Percentiles rank a stretch among this genome's conserved stretches.
Conservation (phyloP, 30 jellyfish, hydroid and myxozoan genomes). For the Pelagia noctiluca region DNA sequence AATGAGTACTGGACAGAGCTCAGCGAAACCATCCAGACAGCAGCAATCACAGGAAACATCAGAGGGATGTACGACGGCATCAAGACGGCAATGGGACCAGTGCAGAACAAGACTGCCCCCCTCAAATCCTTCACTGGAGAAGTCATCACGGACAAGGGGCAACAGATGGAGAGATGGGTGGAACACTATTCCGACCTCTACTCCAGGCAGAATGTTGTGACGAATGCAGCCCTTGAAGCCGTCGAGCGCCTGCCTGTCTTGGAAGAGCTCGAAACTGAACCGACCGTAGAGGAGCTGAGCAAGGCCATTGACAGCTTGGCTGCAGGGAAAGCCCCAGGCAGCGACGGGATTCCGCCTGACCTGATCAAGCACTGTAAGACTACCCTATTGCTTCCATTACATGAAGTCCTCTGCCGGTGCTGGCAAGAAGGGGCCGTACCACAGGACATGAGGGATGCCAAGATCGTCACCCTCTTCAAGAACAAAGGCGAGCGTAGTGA, state of each 20-base stretch:
- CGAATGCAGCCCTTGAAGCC: conserved; percentile 6
- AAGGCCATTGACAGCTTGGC: conserved; percentile 33
- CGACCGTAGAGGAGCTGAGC: conserved; percentile 38
- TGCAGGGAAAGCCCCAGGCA: conserved; percentile 50
- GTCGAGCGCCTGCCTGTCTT: conserved; percentile 11
- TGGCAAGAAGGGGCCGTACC: no score
- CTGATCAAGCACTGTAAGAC: not conserved
- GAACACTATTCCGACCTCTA: conserved; percentile 48
- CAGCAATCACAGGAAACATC: conserved; percentile 21
- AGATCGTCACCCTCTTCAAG: conserved; percentile 35
- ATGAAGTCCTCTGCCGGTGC: no score
- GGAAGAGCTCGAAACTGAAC: conserved; percentile 31
- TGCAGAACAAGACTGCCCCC: conserved; percentile 4
- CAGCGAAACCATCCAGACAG: conserved; percentile 10
- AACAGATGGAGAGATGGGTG: conserved; percentile 65
- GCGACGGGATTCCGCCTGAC: conserved; percentile 52
- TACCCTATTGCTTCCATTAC: conserved; percentile 12
- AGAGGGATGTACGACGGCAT: conserved; percentile 35
- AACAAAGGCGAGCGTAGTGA: conserved; percentile 45
- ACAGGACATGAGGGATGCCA: conserved; percentile 35
- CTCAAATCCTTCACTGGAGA: not conserved
- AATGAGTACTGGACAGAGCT: conserved; percentile 25
- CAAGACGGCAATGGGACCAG: not conserved
- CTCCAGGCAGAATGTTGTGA: conserved; percentile 1
- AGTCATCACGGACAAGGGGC: conserved; percentile 3